Evolutionary conservation across 2,113 vertebrate species (phyloP).

Genomic region (Sander lucioperca): DNA sequence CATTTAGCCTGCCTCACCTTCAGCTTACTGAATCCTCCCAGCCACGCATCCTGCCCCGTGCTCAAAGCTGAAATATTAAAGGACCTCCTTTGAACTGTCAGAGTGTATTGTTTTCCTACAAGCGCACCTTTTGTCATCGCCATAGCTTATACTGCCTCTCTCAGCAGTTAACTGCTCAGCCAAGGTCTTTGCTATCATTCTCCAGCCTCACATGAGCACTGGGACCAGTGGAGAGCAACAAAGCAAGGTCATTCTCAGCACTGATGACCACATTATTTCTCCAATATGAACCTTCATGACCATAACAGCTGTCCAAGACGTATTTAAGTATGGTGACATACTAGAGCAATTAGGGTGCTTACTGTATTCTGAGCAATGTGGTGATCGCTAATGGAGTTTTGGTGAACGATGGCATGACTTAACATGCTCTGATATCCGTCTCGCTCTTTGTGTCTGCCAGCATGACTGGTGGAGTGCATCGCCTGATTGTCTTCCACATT

Average conservation of each 20-base stretch:
- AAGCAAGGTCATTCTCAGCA: constrained; percentile 75
- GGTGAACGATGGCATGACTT: constrained; percentile 23
- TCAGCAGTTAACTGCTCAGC: constrained; percentile 81
- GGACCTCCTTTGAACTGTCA: constrained; percentile 80
- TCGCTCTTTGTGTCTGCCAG: constrained; percentile 21
- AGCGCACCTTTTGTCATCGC: constrained; percentile 76
- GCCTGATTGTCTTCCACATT: constrained; percentile 2
- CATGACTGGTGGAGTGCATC: background rate
- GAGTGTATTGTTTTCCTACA: constrained; percentile 80
- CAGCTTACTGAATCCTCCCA: constrained; percentile 29
- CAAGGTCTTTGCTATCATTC: constrained; percentile 79
- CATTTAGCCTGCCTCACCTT: constrained; percentile 56
- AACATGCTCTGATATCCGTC: constrained; percentile 14
- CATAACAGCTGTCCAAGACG: constrained; percentile 50
- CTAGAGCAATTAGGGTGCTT: constrained; percentile 5
- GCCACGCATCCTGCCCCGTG: background rate
- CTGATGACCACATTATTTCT: constrained; percentile 64
- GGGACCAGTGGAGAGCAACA: constrained; percentile 53
- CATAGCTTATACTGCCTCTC: constrained; percentile 75
- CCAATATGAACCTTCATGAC: constrained; percentile 47
- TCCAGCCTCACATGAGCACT: constrained; percentile 33
- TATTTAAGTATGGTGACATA: constrained; percentile 42
- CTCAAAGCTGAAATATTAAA: constrained; percentile 76
- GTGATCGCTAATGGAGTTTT: constrained; percentile 29
- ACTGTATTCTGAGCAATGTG: constrained; percentile 7